Conservation (phyloP, 2,888 invertebrate genomes). For the Cerastoderma edule region DNA sequence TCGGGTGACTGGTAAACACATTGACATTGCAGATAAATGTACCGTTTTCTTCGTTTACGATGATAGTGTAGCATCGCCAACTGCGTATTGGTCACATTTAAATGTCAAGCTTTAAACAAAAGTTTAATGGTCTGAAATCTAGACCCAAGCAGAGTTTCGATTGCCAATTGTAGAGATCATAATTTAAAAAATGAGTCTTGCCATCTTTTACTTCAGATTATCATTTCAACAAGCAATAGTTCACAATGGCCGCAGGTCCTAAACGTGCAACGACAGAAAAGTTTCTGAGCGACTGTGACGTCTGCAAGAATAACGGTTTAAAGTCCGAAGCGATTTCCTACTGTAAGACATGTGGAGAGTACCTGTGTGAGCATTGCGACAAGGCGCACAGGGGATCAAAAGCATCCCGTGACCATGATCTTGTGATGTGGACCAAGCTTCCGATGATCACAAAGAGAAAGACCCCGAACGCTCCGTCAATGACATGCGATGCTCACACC, state of each 20-base stretch:
- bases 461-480: not conserved
- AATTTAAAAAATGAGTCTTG: no score
- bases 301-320: not conserved
- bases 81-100: no score
- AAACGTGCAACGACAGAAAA: not conserved
- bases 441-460: conserved; percentile 2
- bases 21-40: no score
- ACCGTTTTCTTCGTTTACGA: no score
- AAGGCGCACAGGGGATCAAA: not conserved
- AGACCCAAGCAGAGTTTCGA: no score
- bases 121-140: no score
- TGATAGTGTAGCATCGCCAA: no score
- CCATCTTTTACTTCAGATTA: no score
- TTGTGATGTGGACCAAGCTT: conserved; percentile 15
- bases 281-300: conserved; percentile 1
- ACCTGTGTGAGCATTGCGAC: conserved; percentile 2
- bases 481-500: conserved; percentile 10
- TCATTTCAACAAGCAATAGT: not conserved
- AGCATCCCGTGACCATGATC: conserved; percentile 9
- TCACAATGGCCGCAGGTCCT: not conserved
- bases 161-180: no score
- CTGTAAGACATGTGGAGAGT: conserved; percentile 5
- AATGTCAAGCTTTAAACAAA: no score
- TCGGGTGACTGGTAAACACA: no score
- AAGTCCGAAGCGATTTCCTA: conserved; percentile 3